Evolutionary conservation across 2,113 vertebrate genomes (phyloP).

Genomic region (Microcebus ravelobensis): DNA sequence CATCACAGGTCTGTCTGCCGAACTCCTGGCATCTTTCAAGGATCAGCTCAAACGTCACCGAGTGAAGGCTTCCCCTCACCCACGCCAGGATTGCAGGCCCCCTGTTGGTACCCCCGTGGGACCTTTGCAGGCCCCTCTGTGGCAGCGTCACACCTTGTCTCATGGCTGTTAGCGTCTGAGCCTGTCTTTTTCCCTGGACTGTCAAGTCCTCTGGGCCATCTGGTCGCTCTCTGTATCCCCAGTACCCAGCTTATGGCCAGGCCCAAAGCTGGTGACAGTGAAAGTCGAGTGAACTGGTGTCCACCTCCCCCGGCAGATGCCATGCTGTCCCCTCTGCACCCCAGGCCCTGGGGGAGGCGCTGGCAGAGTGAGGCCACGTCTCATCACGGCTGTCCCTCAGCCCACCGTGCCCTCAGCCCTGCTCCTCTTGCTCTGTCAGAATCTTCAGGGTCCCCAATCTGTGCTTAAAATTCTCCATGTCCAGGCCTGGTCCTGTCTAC

Average conservation of each 20-base stretch:
- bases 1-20: not conserved
- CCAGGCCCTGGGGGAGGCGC: not conserved
- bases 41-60: not conserved
- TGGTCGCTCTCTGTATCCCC: not conserved
- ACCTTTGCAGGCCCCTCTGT: not conserved
- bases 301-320: not conserved
- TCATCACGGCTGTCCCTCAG: not conserved
- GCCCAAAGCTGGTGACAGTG: not conserved
- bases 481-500: not conserved
- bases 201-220: not conserved
- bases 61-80: not conserved
- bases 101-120: not conserved
- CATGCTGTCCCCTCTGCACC: not conserved
- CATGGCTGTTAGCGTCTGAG: not conserved
- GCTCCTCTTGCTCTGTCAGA: not conserved
- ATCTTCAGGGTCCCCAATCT: not conserved
- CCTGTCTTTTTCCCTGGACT: not conserved
- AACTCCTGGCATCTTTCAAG: conserved; percentile 4
- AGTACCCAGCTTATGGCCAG: not conserved
- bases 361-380: not conserved
- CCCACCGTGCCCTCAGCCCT: not conserved
- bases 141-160: not conserved
- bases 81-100: not conserved
- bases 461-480: not conserved
- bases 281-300: not conserved